phyloP scores from a whole-genome alignment of 2,888 invertebrate species.

The Psylliodes chrysocephalus region DNA sequence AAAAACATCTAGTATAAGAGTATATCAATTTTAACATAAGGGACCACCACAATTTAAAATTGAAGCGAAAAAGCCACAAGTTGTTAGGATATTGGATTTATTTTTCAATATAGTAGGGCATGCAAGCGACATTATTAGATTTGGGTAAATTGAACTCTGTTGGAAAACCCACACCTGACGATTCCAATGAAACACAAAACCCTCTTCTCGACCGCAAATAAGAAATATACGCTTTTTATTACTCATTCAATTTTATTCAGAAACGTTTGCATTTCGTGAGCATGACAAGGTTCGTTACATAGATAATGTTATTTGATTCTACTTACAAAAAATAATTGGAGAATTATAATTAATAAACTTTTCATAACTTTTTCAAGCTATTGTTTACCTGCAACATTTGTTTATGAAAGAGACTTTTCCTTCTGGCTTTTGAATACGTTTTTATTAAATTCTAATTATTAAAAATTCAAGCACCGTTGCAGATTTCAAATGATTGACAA shows the following conservation, averaged over 20 bases:
- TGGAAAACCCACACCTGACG: slow-evolving; percentile 46
- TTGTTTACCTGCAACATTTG: no score
- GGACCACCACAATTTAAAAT: slow-evolving; percentile 42
- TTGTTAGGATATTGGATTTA: slow-evolving; percentile 46
- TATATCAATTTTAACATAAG: slow-evolving; percentile 27
- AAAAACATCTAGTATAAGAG: neutral
- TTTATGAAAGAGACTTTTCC: no score
- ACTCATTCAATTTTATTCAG: slow-evolving; percentile 12
- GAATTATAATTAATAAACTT: no score
- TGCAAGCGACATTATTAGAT: slow-evolving; percentile 46
- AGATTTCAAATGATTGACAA: no score
- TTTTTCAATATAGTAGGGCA: slow-evolving; percentile 47
- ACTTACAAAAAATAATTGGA: no score
- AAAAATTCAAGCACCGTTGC: no score
- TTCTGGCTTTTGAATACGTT: no score
- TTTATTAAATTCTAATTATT: no score
- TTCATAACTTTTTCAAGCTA: no score
- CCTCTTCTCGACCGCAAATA: slow-evolving; percentile 25
- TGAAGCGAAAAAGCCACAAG: slow-evolving; percentile 47
- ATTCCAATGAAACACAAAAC: slow-evolving; percentile 35
- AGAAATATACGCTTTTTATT: slow-evolving; percentile 17
- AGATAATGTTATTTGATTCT: no score
- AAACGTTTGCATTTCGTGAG: slow-evolving; percentile 1
- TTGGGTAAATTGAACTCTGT: slow-evolving; percentile 41
- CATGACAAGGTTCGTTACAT: neutral